Conservation (phyloP, 2,113 vertebrate genomes). For the Percina caprodes region DNA sequence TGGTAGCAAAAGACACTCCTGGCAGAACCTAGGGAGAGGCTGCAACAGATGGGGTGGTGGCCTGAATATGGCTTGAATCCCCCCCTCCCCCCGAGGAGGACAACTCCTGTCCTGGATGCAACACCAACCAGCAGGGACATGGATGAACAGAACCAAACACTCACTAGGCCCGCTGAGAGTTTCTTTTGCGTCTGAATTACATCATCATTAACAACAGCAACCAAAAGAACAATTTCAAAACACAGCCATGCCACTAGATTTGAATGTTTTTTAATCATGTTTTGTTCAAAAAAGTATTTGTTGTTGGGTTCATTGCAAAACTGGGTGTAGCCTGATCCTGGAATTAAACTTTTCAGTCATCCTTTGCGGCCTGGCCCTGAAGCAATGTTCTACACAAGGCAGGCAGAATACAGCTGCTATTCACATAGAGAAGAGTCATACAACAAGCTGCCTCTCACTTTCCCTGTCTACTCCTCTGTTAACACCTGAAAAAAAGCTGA, state of each 20-base stretch:
- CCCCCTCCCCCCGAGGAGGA: slow-evolving; percentile 29
- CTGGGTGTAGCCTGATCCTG: slow-evolving; percentile 45
- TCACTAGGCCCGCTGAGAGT: not conserved
- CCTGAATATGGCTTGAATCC: slow-evolving; percentile 71
- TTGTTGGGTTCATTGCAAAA: slow-evolving; percentile 16
- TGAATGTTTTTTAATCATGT: not conserved
- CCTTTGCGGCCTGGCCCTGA: slow-evolving; percentile 37
- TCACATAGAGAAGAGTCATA: slow-evolving; percentile 28
- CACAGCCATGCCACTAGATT: not conserved
- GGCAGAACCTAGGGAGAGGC: slow-evolving; percentile 54
- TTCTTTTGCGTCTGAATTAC: slow-evolving; percentile 18
- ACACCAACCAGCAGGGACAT: slow-evolving; percentile 41
- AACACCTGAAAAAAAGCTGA: slow-evolving; percentile 22
- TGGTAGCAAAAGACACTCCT: slow-evolving; percentile 17
- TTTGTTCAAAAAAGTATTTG: slow-evolving; percentile 17
- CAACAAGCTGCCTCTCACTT: slow-evolving; percentile 28
- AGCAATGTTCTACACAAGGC: slow-evolving; percentile 19
- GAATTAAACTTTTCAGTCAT: slow-evolving; percentile 33
- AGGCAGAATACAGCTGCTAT: slow-evolving; percentile 52
- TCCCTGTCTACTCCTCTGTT: slow-evolving; percentile 20
- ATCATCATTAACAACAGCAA: not conserved
- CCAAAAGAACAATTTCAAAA: not conserved
- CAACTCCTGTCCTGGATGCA: slow-evolving; percentile 67
- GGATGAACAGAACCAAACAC: slow-evolving; percentile 6
- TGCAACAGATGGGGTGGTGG: slow-evolving; percentile 77